Conservation (phyloP, 2,888 invertebrate genomes). For the Alitta virens region DNA sequence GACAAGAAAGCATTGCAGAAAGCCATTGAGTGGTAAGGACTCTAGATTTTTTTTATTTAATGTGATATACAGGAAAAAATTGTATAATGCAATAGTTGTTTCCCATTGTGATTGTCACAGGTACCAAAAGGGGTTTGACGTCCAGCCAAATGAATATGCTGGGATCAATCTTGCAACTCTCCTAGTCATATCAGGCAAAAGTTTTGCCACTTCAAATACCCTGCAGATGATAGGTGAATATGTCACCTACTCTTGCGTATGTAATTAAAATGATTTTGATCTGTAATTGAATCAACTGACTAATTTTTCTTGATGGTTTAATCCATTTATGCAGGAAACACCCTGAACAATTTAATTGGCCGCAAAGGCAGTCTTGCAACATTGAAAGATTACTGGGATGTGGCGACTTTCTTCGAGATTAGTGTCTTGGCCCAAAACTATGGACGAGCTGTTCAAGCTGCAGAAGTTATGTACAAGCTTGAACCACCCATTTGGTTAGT, state of each 20-base stretch:
- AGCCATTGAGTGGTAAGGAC: slow-evolving; percentile 83
- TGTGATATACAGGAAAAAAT: too few relatives aligned
- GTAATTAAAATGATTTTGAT: too few relatives aligned
- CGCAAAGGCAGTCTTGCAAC: slow-evolving; percentile 93
- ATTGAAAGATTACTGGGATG: slow-evolving; percentile 97
- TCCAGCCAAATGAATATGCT: slow-evolving; percentile 98
- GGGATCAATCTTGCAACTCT: slow-evolving; percentile 97
- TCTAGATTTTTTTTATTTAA: too few relatives aligned
- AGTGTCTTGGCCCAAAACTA: slow-evolving; percentile 97
- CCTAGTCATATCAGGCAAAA: slow-evolving; percentile 92
- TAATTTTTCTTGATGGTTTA: too few relatives aligned
- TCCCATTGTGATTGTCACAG: slow-evolving; percentile 37
- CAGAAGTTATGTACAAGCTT: slow-evolving; percentile 65
- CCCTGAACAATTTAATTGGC: slow-evolving; percentile 94
- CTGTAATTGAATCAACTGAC: too few relatives aligned
- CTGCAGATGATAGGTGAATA: slow-evolving; percentile 67
- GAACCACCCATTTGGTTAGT: slow-evolving; percentile 61
- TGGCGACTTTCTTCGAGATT: slow-evolving; percentile 97
- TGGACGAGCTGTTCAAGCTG: slow-evolving; percentile 93
- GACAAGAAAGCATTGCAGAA: slow-evolving; percentile 83
- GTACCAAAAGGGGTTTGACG: slow-evolving; percentile 91
- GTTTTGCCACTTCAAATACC: slow-evolving; percentile 68
- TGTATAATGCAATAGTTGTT: too few relatives aligned
- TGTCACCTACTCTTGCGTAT: neutral
- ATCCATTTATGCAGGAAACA: slow-evolving; percentile 67